Evolutionary conservation across 1,140 invertebrate species (phyloP).

Genomic region (Forficula auricularia): DNA sequence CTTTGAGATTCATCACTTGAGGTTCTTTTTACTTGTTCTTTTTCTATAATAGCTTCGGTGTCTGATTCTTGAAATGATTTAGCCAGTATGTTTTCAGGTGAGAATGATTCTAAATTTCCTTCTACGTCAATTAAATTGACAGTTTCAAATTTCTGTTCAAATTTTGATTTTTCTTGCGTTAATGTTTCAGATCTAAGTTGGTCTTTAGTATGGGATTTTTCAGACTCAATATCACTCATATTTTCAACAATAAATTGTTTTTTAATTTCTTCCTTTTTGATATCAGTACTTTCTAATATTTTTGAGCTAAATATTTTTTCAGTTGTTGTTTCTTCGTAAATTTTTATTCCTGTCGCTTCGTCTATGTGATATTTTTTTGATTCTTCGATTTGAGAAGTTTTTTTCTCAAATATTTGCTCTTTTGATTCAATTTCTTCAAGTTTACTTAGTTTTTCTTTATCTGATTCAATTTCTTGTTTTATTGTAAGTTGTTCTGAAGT

Average conservation of each 20-base stretch:
- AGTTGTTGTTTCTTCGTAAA: constrained; percentile 10
- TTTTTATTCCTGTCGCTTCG: constrained; percentile 12
- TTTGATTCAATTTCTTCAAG: constrained; percentile 14
- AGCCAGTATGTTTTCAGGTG: neutral
- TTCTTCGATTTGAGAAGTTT: constrained; percentile 23
- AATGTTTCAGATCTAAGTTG: constrained; percentile 11
- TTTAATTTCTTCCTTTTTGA: too few relatives aligned
- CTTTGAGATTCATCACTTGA: constrained; percentile 22
- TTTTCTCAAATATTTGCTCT: constrained; percentile 19
- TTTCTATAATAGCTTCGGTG: constrained; percentile 6
- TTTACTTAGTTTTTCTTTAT: constrained; percentile 17
- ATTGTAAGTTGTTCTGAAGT: constrained; percentile 14
- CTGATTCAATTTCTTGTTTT: constrained; percentile 27
- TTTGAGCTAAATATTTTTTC: constrained; percentile 16
- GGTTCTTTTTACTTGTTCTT: constrained; percentile 17
- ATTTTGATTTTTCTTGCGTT: constrained; percentile 11
- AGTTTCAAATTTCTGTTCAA: constrained; percentile 5
- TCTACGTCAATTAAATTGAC: constrained; percentile 10
- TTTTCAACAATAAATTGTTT: too few relatives aligned
- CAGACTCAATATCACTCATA: too few relatives aligned
- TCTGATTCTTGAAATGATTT: constrained; percentile 5
- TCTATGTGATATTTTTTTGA: constrained; percentile 21
- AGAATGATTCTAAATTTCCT: constrained; percentile 3
- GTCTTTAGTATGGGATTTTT: constrained; percentile 2
- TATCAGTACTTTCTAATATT: constrained; percentile 14